Evolutionary conservation across 2,888 invertebrate species (phyloP), one percentile per base, ranked within the genome.

Genomic region (Pegoplata infirma): DNA sequence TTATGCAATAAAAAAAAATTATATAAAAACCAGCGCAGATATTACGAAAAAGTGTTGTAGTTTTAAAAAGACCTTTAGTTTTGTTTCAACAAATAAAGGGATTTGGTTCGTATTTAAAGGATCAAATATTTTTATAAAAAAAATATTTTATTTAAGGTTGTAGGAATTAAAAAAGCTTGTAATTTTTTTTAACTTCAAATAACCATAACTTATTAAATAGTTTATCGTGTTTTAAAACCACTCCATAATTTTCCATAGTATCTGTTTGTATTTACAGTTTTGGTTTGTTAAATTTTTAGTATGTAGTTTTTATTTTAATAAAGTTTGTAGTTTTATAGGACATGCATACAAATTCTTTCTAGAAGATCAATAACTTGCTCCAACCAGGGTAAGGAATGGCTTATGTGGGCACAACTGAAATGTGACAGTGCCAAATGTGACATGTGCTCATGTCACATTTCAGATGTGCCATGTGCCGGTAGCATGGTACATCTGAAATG

Each of bases 81-180:
- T 32, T 12, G n/a, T 40, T n/a, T n/a, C 4, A 32, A 12, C 10
- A 40, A n/a, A 40, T 40, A n/a, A 4, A 14, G n/a, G 14, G 21
- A 3, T 25, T n/a, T n/a, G n/a, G 14, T 6, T n/a, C n/a, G 53
- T 53, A 53, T 25, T 21, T 12, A 23, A 19, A 23, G 21, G 53
- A 21, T 53, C 3, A 23, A 12, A 14, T 32, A 14, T 19, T 19
- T 46, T 19, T n/a, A n/a, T 36, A 44, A 21, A 10, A 59, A 59
- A 40, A 36, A 21, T 19, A 44, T 19, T 21, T 3, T 25, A n/a
- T 40, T 8, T n/a, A 40, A 44, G n/a, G n/a, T 40, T 32, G 40
- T 71, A 69, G 73, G 76, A n/a, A 49, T 61, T 55, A n/a, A 40
- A 40, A 40, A 40, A 40, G n/a, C 36, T 40, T 40, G 5, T 12